Evolutionary conservation across 2,797 vertebrate species (phyloP).

Genomic region (Tachyglossus aculeatus): DNA sequence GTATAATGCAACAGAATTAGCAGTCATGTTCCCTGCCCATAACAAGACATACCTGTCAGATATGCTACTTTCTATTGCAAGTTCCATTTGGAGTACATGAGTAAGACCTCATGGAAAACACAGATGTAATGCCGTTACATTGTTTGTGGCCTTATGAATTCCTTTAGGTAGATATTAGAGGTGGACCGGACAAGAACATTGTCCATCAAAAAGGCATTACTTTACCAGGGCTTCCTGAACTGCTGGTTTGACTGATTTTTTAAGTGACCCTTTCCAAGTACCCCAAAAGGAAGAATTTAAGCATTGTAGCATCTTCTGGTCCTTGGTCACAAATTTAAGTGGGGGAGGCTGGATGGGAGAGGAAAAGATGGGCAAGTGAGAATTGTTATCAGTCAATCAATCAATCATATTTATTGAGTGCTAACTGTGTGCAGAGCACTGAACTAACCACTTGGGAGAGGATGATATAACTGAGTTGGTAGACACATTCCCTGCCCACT

Average conservation of each 20-base stretch:
- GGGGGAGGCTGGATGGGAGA: no score
- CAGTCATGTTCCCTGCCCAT: not conserved
- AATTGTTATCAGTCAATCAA: no score
- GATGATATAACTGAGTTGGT: no score
- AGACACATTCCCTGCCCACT: no score
- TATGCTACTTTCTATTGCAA: not conserved
- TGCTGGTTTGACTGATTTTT: slow-evolving; percentile 24
- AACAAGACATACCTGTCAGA: no score
- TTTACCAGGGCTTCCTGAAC: slow-evolving; percentile 14
- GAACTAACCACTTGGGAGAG: no score
- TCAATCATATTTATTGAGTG: no score
- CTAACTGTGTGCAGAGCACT: no score
- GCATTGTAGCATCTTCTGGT: no score
- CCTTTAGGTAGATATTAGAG: slow-evolving; percentile 21
- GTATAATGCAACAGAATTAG: not conserved
- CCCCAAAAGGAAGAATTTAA: slow-evolving; percentile 21
- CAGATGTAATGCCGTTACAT: not conserved
- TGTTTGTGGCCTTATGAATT: slow-evolving; percentile 11
- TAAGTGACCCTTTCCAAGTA: not conserved
- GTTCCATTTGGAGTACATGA: slow-evolving; percentile 11
- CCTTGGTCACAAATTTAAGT: no score
- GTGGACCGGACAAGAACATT: slow-evolving; percentile 4
- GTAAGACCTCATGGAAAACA: slow-evolving; percentile 1
- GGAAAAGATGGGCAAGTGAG: no score
- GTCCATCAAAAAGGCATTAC: slow-evolving; percentile 39